Evolutionary conservation across 2,888 invertebrate genomes (phyloP), one percentile per base, ranked within the genome.

Genomic region (Hartigia nigra): DNA sequence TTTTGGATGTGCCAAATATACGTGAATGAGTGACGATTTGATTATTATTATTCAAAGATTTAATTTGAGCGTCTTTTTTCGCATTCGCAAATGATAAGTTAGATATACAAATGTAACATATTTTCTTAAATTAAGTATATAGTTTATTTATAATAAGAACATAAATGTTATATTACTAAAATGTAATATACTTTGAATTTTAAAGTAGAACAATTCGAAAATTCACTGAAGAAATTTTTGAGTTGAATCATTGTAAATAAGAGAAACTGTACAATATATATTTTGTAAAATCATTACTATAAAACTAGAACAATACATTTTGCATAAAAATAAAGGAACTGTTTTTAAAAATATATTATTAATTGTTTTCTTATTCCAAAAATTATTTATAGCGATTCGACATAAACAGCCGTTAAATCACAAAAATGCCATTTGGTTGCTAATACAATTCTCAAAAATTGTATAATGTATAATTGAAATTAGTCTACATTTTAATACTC

Each of bases 261-360:
- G 2, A 32, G 72, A 3, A 72, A 32, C 31, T 3, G 0, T 31
- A 72, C 0, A 34, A 32, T 72, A 23, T 72, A 32, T 9, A 14
- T 32, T 72, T 32, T 32, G 32, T 31, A 32, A 32, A 72, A 31
- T 72, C 4, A 72, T 14, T 32, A 23, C 3, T 9, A 31, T n/a
- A 11, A 32, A 72, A 72, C 3, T 31, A 72, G 72, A 72, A 12
- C 31, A 72, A 72, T 32, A 32, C n/a, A 31, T 12, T 31, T 72
- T 31, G 5, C 5, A 14, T 5, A 0, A n/a, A 31, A 32, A 32
- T 72, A 31, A 72, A 9, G 12, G 5, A 78, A 78, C 55, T 76
- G 74, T 77, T 70, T 79, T 77, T 35, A 31, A 31, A 37, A 69
- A 72, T 36, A 77, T 36, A 74, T 36, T 55, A 69, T 76, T 39